Percentiles rank a stretch among this genome's conserved stretches.
These are phyloP conservation scores for Pterocles gutturalis DNA, from an alignment of 2,113 vertebrate genomes.

Conservation along the genomic window DNA sequence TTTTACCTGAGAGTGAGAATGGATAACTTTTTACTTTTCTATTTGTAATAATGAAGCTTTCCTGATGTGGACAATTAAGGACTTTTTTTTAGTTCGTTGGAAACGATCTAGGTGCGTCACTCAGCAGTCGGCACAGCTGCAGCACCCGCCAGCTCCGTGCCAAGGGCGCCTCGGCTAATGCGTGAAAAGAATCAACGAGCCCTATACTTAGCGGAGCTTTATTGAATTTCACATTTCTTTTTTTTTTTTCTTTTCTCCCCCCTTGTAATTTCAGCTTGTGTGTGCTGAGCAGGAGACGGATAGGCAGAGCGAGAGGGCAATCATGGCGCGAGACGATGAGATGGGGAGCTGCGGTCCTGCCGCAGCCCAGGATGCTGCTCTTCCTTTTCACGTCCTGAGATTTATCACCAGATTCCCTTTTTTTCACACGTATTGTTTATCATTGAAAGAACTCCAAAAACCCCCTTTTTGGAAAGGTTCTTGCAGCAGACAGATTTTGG, in stretches of 20 bases:
- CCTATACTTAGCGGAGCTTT: not conserved
- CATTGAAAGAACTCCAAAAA: not conserved
- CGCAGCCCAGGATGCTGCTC: not conserved
- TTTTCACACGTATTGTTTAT: not conserved
- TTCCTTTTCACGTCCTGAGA: not conserved
- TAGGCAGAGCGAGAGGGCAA: not conserved
- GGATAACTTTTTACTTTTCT: not conserved
- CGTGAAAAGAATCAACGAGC: not conserved
- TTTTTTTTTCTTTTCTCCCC: not conserved
- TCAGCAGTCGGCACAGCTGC: not conserved
- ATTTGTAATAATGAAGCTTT: not conserved
- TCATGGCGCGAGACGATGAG: rapidly evolving
- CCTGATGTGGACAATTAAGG: not conserved
- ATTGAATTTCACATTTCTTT: not conserved
- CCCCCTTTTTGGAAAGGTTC: not conserved
- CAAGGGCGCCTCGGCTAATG: not conserved
- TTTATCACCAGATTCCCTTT: not conserved
- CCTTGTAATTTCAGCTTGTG: not conserved
- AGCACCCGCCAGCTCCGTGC: not conserved
- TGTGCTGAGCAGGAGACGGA: not conserved
- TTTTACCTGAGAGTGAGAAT: not conserved
- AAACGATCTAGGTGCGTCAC: not conserved
- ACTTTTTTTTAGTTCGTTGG: not conserved
- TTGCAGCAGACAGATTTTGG: not conserved
- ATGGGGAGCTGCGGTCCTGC: not conserved